Conservation (phyloP, 2,113 vertebrate species). For the Corapipo altera region DNA sequence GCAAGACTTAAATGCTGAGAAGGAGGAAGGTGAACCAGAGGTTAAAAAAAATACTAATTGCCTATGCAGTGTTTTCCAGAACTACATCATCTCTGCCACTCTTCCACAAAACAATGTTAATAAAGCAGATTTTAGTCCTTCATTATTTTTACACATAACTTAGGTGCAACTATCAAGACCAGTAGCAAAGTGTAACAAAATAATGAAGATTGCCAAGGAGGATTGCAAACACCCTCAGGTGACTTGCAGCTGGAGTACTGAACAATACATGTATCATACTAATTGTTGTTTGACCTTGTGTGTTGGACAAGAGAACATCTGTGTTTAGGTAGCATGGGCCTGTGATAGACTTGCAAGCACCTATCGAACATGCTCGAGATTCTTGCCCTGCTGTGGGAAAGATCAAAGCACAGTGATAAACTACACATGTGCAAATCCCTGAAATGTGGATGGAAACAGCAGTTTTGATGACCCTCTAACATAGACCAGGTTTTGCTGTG, state of each 20-base stretch:
- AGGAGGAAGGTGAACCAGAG: constrained; percentile 2
- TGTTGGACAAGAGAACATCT: background rate
- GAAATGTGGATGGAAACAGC: background rate
- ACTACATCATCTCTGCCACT: background rate
- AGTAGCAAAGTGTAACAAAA: background rate
- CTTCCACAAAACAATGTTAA: background rate
- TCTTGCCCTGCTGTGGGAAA: background rate
- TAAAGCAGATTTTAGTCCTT: background rate
- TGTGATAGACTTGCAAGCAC: background rate
- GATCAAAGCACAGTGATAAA: background rate
- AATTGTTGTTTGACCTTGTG: background rate
- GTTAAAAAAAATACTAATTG: background rate
- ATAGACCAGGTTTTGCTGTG: no score
- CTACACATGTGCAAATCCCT: background rate
- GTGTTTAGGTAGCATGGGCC: background rate
- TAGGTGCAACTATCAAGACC: background rate
- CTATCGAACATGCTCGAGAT: background rate
- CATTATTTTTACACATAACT: background rate
- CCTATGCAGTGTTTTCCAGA: background rate
- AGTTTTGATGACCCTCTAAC: background rate
- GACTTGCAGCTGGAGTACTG: background rate
- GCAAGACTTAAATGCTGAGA: background rate
- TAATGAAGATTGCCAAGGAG: background rate
- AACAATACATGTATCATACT: background rate
- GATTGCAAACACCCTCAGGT: background rate